A percentile compares a stretch with the other conserved stretches of the same genome.
Evolutionary conservation across 2,797 vertebrate species (phyloP).

Genomic region (Siniperca undulata): DNA sequence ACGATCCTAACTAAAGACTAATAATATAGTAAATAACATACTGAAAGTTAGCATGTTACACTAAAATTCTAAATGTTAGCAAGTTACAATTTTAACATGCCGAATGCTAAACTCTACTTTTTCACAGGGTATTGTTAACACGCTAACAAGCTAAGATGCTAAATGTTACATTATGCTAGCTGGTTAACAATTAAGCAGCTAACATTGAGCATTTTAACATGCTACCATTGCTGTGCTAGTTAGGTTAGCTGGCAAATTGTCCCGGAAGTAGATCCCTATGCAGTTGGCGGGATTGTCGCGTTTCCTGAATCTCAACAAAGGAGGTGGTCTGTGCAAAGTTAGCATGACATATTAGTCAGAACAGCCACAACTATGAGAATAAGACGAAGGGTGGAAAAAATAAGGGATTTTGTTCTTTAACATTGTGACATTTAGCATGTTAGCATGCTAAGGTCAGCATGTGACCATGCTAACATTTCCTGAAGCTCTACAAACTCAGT

Average conservation of each 20-base stretch:
- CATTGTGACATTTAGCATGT: background rate
- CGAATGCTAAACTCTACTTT: background rate
- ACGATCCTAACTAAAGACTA: background rate
- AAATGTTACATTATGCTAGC: background rate
- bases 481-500: background rate
- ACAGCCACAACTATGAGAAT: background rate
- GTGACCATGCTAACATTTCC: background rate
- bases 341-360: background rate
- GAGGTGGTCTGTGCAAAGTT: background rate
- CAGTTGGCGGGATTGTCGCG: background rate
- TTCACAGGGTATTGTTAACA: background rate
- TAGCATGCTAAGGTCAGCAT: background rate
- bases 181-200: background rate
- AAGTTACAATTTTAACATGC: too few species aligned
- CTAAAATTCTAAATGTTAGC: background rate
- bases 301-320: background rate
- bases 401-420: background rate
- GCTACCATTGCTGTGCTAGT: background rate
- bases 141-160: background rate
- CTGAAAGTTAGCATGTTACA: background rate
- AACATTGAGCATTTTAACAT: background rate
- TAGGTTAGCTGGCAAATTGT: background rate
- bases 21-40: background rate
- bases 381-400: background rate
- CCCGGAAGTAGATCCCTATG: background rate